phyloP scores from a whole-genome alignment of 2,888 invertebrate species.

The Dryobota labecula region DNA sequence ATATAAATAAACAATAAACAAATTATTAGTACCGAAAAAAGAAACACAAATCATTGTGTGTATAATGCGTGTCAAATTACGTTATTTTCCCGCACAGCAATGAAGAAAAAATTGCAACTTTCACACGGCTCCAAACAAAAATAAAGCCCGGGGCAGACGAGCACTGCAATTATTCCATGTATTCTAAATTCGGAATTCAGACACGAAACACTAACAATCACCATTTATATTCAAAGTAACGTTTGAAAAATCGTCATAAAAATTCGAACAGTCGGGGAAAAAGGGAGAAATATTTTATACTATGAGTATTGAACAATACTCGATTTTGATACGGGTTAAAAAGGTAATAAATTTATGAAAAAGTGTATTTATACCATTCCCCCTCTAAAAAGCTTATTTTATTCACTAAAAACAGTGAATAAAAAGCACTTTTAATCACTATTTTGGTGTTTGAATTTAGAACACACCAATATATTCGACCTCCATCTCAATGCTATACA shows the following conservation, averaged over 20 bases:
- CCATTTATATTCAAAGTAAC: slow-evolving; percentile 57
- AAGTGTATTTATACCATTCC: no score
- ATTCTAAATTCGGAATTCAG: slow-evolving; percentile 50
- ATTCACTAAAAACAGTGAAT: no score
- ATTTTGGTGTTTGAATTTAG: no score
- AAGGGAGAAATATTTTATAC: slow-evolving; percentile 14
- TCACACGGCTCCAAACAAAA: slow-evolving; percentile 1
- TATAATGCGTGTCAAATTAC: slow-evolving; percentile 14
- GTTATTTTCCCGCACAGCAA: neutral
- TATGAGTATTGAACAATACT: neutral
- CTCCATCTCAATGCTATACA: no score
- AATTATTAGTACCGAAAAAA: no score
- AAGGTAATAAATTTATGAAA: neutral
- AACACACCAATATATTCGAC: no score
- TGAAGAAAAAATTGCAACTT: slow-evolving; percentile 7
- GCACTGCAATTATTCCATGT: slow-evolving; percentile 51
- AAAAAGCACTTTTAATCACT: no score
- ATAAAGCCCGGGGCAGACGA: neutral
- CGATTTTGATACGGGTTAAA: neutral
- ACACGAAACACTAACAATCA: slow-evolving; percentile 44
- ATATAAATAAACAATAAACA: no score
- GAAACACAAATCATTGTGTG: neutral
- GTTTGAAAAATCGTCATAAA: slow-evolving; percentile 54
- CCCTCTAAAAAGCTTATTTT: no score
- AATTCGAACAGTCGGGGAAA: slow-evolving; percentile 30